Evolutionary conservation across 2,888 invertebrate species (phyloP), one percentile per base, ranked within the genome.

Genomic region (Boloria selene): DNA sequence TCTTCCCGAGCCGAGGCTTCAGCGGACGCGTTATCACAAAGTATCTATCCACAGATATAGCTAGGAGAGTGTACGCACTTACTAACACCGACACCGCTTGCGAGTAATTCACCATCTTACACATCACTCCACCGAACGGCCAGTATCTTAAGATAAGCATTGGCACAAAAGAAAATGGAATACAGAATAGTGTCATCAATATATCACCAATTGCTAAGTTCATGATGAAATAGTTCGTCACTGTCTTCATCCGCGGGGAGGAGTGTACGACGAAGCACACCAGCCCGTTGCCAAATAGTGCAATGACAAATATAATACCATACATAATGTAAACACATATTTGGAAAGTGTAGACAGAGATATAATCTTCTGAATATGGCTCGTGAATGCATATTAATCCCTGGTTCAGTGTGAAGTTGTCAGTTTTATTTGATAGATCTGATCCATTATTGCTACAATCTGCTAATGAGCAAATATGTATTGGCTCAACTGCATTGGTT

Each of bases 11-110:
- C 52, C 97, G 93, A 1, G 97, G 97, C 73, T 95, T 93, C 63
- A 98, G 84, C 0, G 98, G 98, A 90, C 96, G 96, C 94, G 98
- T 95, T 70, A 98, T 97, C 61, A 97, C 97, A 83, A 97, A 95
- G 80, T 97, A 98, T 17, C 98, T 94, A 87, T 98, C 98, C 62
- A 97, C 94, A 72, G 97, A 97, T 81, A 98, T 97, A 45, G 97
- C 97, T 42, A 98, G 95, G 76, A 98, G 86, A 0, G 98, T 98
- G 82, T 98, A 98, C 4, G 98, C 97, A 80, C 96, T 97, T 66
- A 98, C 96, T 73, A 96, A 93, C 69, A 96, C 97, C 13, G 96
- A 96, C 56, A 96, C 95, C 0, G 95, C 96, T 85, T 97, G 97
- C 0, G 95, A 94, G 83, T 96, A 97, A 85, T 95, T 96, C 31